Evolutionary conservation across 2,113 vertebrate species (phyloP), one percentile per base, ranked within the genome.

Genomic region (Anhinga anhinga): DNA sequence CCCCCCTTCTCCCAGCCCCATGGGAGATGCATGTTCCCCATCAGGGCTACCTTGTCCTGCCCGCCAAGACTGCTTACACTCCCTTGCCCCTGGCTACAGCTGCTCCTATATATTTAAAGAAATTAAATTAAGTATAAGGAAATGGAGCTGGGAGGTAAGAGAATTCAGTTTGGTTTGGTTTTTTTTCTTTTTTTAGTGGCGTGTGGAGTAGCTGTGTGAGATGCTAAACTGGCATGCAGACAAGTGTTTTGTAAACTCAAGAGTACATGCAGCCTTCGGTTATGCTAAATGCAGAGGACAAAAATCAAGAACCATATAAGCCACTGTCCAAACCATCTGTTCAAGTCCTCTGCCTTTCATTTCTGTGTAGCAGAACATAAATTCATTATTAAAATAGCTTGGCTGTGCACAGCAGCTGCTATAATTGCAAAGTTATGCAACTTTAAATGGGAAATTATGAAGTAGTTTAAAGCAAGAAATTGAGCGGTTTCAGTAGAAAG

Each of bases 351-450:
- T 94, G 91, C 83, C 81, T 97, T 95, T 89, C 83, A 65, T 85
- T 95, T 95, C 70, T 76, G 45, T 84, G 88, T 69, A 87, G 86
- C 86, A 95, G 94, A 95, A 97, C 84, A 91, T 95, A 94, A 96
- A 96, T 97, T 89, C 86, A 95, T 97, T 95, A 92, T 95, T 97
- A 95, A 96, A 97, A 93, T 82, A 87, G 66, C 95, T 95, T 95
- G 86, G 53, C 91, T 97, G 73, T 95, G 91, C 91, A 77, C 81
- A 85, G 93, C 93, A 93, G 93, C 94, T 96, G 93, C 91, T 93
- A 13, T 94, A 96, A 93, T 93, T 95, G 88, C 82, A 34, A 95
- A 95, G 94, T 95, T 96, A 95, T 80, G 83, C 88, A 95, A 97
- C 79, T 94, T 90, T 86, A 87, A 89, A 95, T 76, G 86, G 88